Conservation (phyloP, 2,797 vertebrate genomes). For the Leptodactylus fallax region DNA sequence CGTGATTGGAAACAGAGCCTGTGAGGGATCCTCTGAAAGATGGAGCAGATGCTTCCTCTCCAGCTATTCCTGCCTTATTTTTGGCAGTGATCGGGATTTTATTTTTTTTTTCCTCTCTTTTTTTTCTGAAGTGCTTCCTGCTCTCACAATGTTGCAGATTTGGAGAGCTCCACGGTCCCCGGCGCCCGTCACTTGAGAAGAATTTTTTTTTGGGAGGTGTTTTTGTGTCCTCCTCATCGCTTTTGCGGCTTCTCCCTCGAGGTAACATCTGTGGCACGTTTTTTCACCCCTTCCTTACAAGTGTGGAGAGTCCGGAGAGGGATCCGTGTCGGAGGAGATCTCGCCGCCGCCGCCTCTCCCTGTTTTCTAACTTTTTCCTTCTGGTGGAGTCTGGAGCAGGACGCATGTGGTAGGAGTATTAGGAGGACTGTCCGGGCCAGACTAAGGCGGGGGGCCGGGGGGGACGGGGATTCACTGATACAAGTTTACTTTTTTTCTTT, state of each 20-base stretch:
- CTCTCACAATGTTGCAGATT: constrained; percentile 52
- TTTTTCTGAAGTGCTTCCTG: constrained; percentile 55
- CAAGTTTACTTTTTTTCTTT: no score
- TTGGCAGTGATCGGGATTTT: constrained; percentile 54
- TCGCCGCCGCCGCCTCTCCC: neutral
- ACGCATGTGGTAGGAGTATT: neutral
- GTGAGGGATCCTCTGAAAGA: constrained; percentile 63
- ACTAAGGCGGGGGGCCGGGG: neutral
- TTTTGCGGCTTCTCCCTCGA: constrained; percentile 15
- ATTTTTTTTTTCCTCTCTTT: constrained; percentile 62
- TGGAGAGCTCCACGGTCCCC: constrained; percentile 58
- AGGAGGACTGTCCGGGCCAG: neutral
- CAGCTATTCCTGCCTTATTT: constrained; percentile 65
- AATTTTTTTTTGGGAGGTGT: neutral
- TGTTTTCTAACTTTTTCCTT: neutral
- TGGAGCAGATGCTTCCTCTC: constrained; percentile 69
- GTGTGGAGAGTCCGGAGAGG: neutral
- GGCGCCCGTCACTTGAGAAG: constrained; percentile 15
- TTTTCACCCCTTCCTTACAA: neutral
- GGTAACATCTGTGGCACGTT: constrained; percentile 29
- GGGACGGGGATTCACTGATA: no score
- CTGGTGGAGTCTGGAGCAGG: neutral
- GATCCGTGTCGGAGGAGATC: neutral
- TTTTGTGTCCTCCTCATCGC: neutral
- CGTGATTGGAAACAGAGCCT: constrained; percentile 63